Evolutionary conservation across 2,888 invertebrate species (phyloP).

Genomic region (Cetonia aurata): DNA sequence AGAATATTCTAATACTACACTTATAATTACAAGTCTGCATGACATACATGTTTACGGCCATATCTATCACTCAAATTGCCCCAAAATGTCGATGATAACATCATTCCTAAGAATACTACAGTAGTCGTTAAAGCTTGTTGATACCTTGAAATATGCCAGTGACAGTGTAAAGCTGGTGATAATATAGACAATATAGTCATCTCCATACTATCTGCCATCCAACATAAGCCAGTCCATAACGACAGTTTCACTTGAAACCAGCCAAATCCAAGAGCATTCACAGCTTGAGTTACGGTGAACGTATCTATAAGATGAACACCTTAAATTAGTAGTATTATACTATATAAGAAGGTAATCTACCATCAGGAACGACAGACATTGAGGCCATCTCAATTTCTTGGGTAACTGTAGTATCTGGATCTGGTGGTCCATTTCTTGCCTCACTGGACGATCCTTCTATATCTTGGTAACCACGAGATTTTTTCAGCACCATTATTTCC

Average conservation of each 20-base stretch:
- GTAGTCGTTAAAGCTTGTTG: slow-evolving; percentile 95
- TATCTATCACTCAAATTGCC: slow-evolving; percentile 94
- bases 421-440: slow-evolving; percentile 66
- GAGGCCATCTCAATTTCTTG: slow-evolving; percentile 84
- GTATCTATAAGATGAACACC: slow-evolving; percentile 73
- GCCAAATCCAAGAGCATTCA: slow-evolving; percentile 88
- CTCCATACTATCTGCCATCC: slow-evolving; percentile 99
- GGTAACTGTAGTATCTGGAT: slow-evolving; percentile 66
- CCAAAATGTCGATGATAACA: slow-evolving; percentile 97
- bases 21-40: not conserved
- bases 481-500: slow-evolving; percentile 67
- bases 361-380: slow-evolving; percentile 84
- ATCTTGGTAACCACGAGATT: slow-evolving; percentile 74
- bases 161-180: slow-evolving; percentile 93
- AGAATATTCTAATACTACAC: slow-evolving; percentile 22
- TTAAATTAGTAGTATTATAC: slow-evolving; percentile 18
- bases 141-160: slow-evolving; percentile 91
- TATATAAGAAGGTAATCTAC: slow-evolving; percentile 65
- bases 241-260: slow-evolving; percentile 92
- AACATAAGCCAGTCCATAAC: slow-evolving; percentile 86
- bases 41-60: slow-evolving; percentile 85
- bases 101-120: slow-evolving; percentile 96
- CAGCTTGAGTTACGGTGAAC: slow-evolving; percentile 88
- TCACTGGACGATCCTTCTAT: slow-evolving; percentile 68
- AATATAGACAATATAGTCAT: slow-evolving; percentile 96